Percentiles rank a stretch among this genome's conserved stretches.
Evolutionary conservation across 2,888 invertebrate genomes (phyloP).

Genomic region (Boloria selene): DNA sequence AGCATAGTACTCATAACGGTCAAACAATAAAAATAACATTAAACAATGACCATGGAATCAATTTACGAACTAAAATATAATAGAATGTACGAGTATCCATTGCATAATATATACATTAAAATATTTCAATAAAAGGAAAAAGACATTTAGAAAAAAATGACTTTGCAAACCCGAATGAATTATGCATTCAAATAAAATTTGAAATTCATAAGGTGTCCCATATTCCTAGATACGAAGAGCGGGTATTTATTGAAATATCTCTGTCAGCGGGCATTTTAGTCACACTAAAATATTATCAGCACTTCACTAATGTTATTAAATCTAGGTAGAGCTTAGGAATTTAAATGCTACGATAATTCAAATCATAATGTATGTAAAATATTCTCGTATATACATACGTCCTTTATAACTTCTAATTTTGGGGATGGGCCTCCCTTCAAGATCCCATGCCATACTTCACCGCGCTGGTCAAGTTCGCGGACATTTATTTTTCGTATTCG

Average conservation of each 20-base stretch:
- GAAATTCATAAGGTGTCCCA: constrained; percentile 58
- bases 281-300: constrained; percentile 7
- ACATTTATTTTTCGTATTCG: too few species aligned
- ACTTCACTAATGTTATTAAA: constrained; percentile 2
- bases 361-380: too few species aligned
- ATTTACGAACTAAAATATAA: too few species aligned
- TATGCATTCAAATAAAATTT: constrained; percentile 62
- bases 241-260: constrained; percentile 35
- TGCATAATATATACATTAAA: constrained; percentile 40
- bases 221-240: constrained; percentile 47
- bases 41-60: too few species aligned
- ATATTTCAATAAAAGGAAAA: constrained; percentile 43
- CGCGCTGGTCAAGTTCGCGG: too few species aligned
- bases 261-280: constrained; percentile 10
- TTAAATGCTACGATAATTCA: not conserved
- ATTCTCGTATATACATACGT: too few species aligned
- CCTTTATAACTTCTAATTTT: too few species aligned
- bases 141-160: constrained; percentile 54
- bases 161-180: constrained; percentile 56
- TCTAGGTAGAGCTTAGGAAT: not conserved
- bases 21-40: too few species aligned
- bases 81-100: constrained; percentile 41
- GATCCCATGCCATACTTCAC: too few species aligned
- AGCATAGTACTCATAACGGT: too few species aligned
- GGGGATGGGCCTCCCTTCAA: too few species aligned